Evolutionary conservation across 2,888 invertebrate genomes (phyloP).

Genomic region (Noctua comes): DNA sequence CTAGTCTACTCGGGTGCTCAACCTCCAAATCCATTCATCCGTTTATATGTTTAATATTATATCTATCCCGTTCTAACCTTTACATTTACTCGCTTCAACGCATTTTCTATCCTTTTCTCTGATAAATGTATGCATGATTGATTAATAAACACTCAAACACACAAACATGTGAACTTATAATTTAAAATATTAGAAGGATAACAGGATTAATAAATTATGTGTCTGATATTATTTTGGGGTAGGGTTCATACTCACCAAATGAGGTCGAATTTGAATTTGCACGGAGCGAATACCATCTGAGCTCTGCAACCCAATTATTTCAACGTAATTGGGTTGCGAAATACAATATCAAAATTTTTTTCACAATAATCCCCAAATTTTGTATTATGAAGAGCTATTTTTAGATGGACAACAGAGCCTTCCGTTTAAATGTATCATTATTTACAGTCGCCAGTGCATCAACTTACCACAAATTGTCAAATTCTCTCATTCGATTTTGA

Average conservation of each 20-base stretch:
- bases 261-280: constrained; percentile 28
- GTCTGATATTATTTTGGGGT: background rate
- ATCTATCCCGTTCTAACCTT: no score
- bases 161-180: background rate
- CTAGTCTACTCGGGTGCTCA: background rate
- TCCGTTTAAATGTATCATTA: background rate
- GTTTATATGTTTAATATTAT: no score
- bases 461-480: no score
- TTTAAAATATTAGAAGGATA: background rate
- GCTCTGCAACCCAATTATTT: constrained; percentile 39
- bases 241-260: constrained; percentile 23
- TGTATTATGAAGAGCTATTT: background rate
- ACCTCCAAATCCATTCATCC: background rate
- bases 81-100: no score
- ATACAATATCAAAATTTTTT: constrained; percentile 10
- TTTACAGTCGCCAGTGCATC: no score
- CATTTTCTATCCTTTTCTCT: no score
- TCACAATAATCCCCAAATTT: background rate
- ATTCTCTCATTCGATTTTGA: no score
- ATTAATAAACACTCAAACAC: constrained; percentile 7
- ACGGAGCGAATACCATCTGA: constrained; percentile 37
- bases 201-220: background rate
- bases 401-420: background rate
- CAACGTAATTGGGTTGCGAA: constrained; percentile 40
- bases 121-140: background rate